Conservation (phyloP, 2,888 invertebrate species). For the Cordilura impudica region DNA sequence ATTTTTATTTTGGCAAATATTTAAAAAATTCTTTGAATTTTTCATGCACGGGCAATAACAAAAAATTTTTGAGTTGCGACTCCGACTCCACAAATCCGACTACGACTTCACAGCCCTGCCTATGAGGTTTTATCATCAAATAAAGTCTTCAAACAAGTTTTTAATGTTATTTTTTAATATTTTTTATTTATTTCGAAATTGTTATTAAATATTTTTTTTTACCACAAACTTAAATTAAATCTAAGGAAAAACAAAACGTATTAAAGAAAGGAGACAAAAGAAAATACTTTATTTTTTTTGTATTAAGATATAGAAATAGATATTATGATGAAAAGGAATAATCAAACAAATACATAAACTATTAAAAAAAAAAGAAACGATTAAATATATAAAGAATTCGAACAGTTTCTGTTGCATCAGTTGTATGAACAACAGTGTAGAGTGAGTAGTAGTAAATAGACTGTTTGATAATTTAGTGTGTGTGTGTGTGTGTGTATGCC, state of each 20-base stretch:
- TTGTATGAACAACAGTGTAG: neutral
- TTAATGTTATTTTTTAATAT: conserved; percentile 33
- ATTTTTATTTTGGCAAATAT: too few relatives aligned
- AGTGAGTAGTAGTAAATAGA: neutral
- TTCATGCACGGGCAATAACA: too few relatives aligned
- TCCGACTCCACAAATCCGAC: too few relatives aligned
- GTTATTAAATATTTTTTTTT: conserved; percentile 48
- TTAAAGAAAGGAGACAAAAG: conserved; percentile 35
- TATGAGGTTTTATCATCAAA: too few relatives aligned
- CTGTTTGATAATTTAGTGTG: neutral
- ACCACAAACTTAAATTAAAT: conserved; percentile 47
- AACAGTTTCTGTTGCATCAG: conserved; percentile 10
- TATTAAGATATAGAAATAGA: neutral
- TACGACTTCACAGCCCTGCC: too few relatives aligned
- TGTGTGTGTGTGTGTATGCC: conserved; percentile 9
- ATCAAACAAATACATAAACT: conserved; percentile 37
- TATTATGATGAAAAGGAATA: conserved; percentile 4
- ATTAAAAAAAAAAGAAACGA: conserved; percentile 21
- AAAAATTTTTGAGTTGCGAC: too few relatives aligned
- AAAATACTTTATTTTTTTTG: conserved; percentile 41
- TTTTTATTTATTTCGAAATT: conserved; percentile 32
- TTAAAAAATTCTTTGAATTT: too few relatives aligned
- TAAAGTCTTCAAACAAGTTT: neutral
- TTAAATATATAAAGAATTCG: conserved; percentile 24
- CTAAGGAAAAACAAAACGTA: conserved; percentile 27